phyloP scores from a whole-genome alignment of 2,113 vertebrate species.

The Centropus bengalensis region DNA sequence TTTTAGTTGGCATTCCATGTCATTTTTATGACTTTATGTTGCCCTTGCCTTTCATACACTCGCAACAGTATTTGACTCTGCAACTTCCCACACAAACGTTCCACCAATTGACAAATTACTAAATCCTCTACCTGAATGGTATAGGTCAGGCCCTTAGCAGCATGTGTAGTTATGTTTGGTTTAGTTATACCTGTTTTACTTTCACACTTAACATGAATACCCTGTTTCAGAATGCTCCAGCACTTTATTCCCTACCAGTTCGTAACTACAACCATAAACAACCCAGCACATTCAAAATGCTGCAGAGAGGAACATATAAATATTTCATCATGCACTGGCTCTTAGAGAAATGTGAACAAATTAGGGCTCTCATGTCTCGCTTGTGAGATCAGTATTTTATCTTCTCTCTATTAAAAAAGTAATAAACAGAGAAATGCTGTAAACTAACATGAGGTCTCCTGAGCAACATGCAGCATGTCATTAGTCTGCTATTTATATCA shows the following conservation, averaged over 20 bases:
- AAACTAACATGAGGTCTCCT: conserved; percentile 63
- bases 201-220: not conserved
- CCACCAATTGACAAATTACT: not conserved
- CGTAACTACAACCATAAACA: conserved; percentile 44
- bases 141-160: not conserved
- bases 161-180: not conserved
- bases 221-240: not conserved
- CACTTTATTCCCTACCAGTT: not conserved
- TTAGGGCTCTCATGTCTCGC: conserved; percentile 20
- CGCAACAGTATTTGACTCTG: not conserved
- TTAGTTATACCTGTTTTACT: not conserved
- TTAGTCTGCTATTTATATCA: conserved; percentile 73
- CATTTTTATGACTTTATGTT: not conserved
- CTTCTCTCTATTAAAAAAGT: conserved; percentile 62
- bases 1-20: not conserved
- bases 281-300: conserved; percentile 3
- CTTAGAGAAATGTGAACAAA: conserved; percentile 64
- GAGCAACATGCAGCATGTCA: conserved; percentile 67
- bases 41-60: not conserved
- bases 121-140: not conserved
- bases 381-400: conserved; percentile 67
- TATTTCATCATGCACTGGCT: conserved; percentile 59
- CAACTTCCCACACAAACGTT: not conserved
- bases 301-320: conserved; percentile 54
- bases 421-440: conserved; percentile 65